Percentiles rank a stretch among this genome's conserved stretches.
Evolutionary conservation across 2,888 invertebrate genomes (phyloP).

Genomic region (Tenthredo livida): DNA sequence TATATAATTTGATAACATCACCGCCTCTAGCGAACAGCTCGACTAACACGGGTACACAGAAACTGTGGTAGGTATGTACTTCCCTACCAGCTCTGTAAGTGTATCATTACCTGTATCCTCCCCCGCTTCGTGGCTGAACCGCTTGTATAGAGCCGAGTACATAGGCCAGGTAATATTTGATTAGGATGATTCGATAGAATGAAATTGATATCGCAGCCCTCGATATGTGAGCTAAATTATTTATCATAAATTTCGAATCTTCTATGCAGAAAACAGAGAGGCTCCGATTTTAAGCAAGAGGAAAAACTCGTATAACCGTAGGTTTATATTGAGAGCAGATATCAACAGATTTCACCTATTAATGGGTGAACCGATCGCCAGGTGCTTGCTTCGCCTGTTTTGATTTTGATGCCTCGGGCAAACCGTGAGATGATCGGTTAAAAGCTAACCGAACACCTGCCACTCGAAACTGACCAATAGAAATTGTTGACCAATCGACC

Average conservation of each 20-base stretch:
- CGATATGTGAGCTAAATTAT: neutral
- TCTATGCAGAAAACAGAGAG: neutral
- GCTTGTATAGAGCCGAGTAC: conserved; percentile 53
- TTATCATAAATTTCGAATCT: neutral
- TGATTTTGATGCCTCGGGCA: conserved; percentile 11
- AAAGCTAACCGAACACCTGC: conserved; percentile 23
- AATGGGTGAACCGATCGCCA: conserved; percentile 33
- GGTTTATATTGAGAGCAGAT: neutral
- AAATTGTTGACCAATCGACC: conserved; percentile 6
- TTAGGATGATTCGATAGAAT: conserved; percentile 65
- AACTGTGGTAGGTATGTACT: conserved; percentile 45
- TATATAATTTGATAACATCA: conserved; percentile 73
- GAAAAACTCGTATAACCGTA: neutral
- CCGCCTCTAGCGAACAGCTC: conserved; percentile 64
- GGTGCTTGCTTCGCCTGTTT: conserved; percentile 21
- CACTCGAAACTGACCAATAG: neutral
- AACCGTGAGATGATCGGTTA: conserved; percentile 5
- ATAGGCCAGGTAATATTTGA: conserved; percentile 63
- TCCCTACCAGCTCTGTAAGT: conserved; percentile 62
- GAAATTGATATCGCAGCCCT: conserved; percentile 66
- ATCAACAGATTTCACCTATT: conserved; percentile 10
- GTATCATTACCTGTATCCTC: conserved; percentile 70
- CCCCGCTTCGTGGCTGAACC: conserved; percentile 11
- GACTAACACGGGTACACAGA: conserved; percentile 52
- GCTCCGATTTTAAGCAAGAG: neutral